phyloP scores from a whole-genome alignment of 1,140 invertebrate genomes.

The Cryptotermes secundus region DNA sequence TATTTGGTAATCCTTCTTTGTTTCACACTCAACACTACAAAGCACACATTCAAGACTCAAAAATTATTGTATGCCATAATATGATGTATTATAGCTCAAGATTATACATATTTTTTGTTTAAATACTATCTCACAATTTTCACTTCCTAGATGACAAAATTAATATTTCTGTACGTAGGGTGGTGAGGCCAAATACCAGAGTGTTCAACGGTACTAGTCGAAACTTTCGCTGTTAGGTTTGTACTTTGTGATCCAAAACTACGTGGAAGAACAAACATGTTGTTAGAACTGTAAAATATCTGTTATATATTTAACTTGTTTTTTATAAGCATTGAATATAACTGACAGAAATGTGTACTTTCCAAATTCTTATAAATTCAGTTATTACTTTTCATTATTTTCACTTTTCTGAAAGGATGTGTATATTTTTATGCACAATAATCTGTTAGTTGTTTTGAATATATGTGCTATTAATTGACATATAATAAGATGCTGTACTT shows the following conservation, averaged over 20 bases:
- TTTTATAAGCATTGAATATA: neutral
- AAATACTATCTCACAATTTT: slow-evolving; percentile 21
- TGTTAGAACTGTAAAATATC: slow-evolving; percentile 19
- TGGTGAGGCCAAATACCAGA: slow-evolving; percentile 29
- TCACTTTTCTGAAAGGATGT: slow-evolving; percentile 28
- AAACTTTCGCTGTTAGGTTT: slow-evolving; percentile 31
- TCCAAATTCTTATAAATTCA: slow-evolving; percentile 31
- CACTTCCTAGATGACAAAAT: slow-evolving; percentile 28
- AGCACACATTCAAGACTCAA: slow-evolving; percentile 28
- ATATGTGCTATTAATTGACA: slow-evolving; percentile 28
- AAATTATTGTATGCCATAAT: slow-evolving; percentile 22
- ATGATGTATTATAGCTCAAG: slow-evolving; percentile 30
- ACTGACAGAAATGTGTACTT: slow-evolving; percentile 21
- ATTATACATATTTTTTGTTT: slow-evolving; percentile 29
- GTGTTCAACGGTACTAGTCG: slow-evolving; percentile 32
- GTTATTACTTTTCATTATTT: slow-evolving; percentile 29
- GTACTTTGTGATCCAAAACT: slow-evolving; percentile 26
- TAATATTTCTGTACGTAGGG: slow-evolving; percentile 30
- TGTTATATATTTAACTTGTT: slow-evolving; percentile 23
- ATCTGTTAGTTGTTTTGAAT: slow-evolving; percentile 29
- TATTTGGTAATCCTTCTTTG: slow-evolving; percentile 8
- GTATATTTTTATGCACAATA: slow-evolving; percentile 30
- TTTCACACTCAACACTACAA: slow-evolving; percentile 18
- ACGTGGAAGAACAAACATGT: slow-evolving; percentile 24
- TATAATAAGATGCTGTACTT: neutral